These are phyloP conservation scores for Caenorhabditis plicata DNA, from an alignment of 2,888 invertebrate species.

Conservation along the genomic window DNA sequence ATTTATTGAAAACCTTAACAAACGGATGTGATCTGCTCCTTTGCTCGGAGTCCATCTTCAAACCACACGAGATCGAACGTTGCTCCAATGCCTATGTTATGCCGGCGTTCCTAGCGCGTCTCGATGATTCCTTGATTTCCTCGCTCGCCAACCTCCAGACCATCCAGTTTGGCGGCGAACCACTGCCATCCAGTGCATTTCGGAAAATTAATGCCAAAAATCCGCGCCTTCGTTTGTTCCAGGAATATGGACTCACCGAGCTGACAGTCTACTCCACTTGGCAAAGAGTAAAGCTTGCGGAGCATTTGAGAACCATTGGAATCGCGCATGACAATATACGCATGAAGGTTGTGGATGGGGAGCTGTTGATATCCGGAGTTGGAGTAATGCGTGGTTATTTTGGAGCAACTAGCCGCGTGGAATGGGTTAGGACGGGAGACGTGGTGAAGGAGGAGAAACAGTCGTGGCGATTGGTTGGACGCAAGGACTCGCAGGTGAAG, in stretches of 20 bases:
- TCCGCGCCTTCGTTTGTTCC: conserved; percentile 12
- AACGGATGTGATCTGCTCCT: conserved; percentile 32
- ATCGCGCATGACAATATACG: conserved; percentile 29
- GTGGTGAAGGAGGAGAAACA: conserved; percentile 1
- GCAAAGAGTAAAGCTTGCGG: conserved; percentile 10
- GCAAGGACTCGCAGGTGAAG: conserved; percentile 52
- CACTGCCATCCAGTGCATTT: conserved; percentile 12
- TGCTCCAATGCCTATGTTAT: conserved; percentile 54
- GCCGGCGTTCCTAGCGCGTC: conserved; percentile 48
- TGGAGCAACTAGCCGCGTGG: conserved; percentile 15
- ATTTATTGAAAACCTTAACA: conserved; percentile 40
- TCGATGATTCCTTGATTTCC: neutral
- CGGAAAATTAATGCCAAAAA: conserved; percentile 1
- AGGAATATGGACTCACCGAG: conserved; percentile 57
- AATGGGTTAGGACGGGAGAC: too few species aligned
- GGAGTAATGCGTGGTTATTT: conserved; percentile 30
- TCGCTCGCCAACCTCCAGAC: conserved; percentile 13
- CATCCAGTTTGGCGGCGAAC: conserved; percentile 53
- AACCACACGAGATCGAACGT: conserved; percentile 12
- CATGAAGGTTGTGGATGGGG: neutral
- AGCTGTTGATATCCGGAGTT: conserved; percentile 8
- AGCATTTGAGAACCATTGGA: conserved; percentile 29
- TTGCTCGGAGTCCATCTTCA: conserved; percentile 11
- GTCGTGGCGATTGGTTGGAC: conserved; percentile 42
- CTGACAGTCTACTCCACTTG: conserved; percentile 52